Percentiles rank a stretch among this genome's conserved stretches.
Evolutionary conservation across 2,113 vertebrate genomes (phyloP).

Genomic region (Microtus richardsoni): DNA sequence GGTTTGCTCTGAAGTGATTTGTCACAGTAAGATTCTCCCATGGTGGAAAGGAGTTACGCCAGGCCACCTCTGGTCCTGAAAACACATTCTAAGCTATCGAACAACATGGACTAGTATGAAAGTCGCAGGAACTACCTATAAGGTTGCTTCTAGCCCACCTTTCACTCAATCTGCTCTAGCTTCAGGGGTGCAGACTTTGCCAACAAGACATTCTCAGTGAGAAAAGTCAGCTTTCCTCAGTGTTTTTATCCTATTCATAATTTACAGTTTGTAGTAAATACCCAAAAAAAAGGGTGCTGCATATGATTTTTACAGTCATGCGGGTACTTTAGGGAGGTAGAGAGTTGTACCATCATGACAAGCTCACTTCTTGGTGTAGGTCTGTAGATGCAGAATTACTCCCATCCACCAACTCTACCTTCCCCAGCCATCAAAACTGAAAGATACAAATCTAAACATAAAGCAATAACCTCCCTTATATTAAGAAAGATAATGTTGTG

Average conservation of each 20-base stretch:
- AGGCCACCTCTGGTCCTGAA: background rate
- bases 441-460: background rate
- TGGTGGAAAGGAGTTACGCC: background rate
- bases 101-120: background rate
- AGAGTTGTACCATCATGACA: background rate
- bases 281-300: background rate
- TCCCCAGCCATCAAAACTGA: background rate
- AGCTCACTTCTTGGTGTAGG: background rate
- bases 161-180: background rate
- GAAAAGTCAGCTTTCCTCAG: constrained; percentile 11
- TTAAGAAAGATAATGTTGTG: background rate
- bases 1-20: background rate
- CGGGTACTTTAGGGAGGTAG: background rate
- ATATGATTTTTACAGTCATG: background rate
- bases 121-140: background rate
- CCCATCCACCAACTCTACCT: background rate
- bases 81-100: background rate
- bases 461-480: background rate
- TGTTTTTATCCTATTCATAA: background rate
- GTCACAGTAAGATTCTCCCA: background rate
- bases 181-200: background rate
- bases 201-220: background rate
- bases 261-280: background rate
- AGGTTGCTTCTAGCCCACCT: background rate
- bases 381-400: background rate